A percentile compares a stretch with the other conserved stretches of the same genome.
phyloP scores from a whole-genome alignment of 35 echinoderm and acorn worm genomes.

The Acanthaster planci region DNA sequence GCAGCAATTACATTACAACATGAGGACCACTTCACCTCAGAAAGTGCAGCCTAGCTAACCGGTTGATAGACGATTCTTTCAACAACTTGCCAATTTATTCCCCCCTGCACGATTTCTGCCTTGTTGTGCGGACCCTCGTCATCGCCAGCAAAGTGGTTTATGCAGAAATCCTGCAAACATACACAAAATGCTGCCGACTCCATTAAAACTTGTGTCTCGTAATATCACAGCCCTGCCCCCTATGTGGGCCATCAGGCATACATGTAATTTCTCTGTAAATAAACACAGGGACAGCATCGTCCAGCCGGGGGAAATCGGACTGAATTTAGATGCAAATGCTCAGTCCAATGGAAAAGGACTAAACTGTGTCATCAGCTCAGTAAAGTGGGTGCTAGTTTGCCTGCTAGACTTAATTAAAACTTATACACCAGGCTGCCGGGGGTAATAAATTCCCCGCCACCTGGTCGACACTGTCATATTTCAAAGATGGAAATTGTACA shows the following conservation, averaged over 20 bases:
- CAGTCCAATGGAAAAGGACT: background rate
- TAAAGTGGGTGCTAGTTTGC: background rate
- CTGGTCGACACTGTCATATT: slow-evolving; percentile 10
- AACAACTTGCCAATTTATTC: slow-evolving; percentile 23
- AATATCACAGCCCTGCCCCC: background rate
- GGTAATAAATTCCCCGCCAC: background rate
- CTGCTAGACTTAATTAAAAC: slow-evolving; percentile 14
- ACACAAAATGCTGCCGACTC: background rate
- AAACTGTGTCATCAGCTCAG: slow-evolving; percentile 4
- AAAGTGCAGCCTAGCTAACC: background rate
- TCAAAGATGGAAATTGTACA: slow-evolving; percentile 15
- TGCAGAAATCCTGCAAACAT: background rate
- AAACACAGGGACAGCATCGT: background rate
- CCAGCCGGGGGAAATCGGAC: background rate
- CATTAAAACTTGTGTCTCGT: background rate
- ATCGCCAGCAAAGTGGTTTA: slow-evolving; percentile 22
- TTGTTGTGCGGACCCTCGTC: background rate
- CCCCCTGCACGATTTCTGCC: background rate
- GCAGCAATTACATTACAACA: too few species aligned
- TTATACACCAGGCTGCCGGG: background rate
- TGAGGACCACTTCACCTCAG: background rate
- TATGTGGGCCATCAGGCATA: background rate
- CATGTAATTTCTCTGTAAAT: slow-evolving; percentile 1
- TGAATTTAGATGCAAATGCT: too few species aligned
- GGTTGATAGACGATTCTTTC: slow-evolving; percentile 8